These are phyloP conservation scores for Acromyrmex heyeri DNA, from an alignment of 1,140 invertebrate genomes.

Conservation along the genomic window DNA sequence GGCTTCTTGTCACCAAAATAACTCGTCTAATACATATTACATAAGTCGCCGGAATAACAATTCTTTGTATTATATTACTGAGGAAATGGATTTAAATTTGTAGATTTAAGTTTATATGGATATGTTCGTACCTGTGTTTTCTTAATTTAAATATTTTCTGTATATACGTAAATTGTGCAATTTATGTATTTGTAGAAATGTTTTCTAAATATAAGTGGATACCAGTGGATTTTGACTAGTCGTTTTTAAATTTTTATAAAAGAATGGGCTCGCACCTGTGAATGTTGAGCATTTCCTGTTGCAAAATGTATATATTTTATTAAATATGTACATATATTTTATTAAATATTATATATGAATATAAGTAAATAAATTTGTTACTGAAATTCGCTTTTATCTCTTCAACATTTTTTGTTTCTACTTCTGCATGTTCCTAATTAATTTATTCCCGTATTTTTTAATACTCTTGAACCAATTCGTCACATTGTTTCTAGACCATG, in stretches of 20 bases:
- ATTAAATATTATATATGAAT: neutral
- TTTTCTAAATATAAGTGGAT: neutral
- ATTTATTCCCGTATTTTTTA: neutral
- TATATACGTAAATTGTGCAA: neutral
- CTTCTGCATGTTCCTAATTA: neutral
- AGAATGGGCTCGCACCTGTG: neutral
- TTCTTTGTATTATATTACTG: neutral
- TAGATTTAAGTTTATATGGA: neutral
- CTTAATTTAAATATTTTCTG: neutral
- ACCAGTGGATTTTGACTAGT: neutral
- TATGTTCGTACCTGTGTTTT: neutral
- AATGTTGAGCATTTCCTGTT: neutral
- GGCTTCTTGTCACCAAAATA: too few relatives aligned
- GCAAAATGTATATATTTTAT: neutral
- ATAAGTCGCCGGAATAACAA: too few relatives aligned
- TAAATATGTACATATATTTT: neutral
- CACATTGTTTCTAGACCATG: neutral
- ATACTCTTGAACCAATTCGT: neutral
- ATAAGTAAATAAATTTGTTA: slow-evolving; percentile 30
- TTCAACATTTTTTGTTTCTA: neutral
- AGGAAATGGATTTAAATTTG: neutral
- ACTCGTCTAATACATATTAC: too few relatives aligned
- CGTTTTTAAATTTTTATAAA: neutral
- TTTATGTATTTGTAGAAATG: neutral
- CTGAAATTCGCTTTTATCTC: neutral